Base-by-base conservation (phyloP, 2,113 vertebrate species). In the Ceuthmochares aereus region DNA sequence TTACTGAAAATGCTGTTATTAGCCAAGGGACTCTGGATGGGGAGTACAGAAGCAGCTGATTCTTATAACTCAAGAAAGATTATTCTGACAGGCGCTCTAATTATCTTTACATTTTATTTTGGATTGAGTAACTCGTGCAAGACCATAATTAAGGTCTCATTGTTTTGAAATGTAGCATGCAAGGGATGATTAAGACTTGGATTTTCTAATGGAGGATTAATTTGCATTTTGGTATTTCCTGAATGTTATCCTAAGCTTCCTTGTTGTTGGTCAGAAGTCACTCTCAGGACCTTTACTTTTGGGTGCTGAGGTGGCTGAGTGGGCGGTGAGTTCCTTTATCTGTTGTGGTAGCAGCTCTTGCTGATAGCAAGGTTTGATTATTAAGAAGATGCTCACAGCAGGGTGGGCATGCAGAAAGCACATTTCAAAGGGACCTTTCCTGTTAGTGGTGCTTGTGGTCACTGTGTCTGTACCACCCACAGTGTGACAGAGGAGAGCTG, bases 61-160 rank as follows among this genome's bases (percentile, higher is more conserved):
- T 45, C 77, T 92, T 80, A 55, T 93, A 87, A 95, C 95, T 97
- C 95, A 80, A 88, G 5, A 4, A n/a, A 67, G 86, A 93, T 95
- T 75, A 76, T 94, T 90, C 95, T 97, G 96, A 94, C 87, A 95
- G 95, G 68, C 25, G 9, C 93, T 95, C 34, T 63, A 49, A 95
- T 96, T 96, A 91, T 82, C 90, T 94, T 87, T 76, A 67, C 29
- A 8, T 96, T 93, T 87, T 83, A 91, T 89, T 91, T 75, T 80
- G 47, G 51, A 84, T 37, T 56, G 67, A 89, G 87, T 62, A 75
- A 88, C 78, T 97, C 78, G 40, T 23, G 59, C 47, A 84, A 74
- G 91, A 64, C 59, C 4, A 1, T 69, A 84, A 94, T 95, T 94
- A 81, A 85, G 79, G 81, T 79, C 80, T 90, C 75, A 25, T 75